Percentiles rank a stretch among this genome's conserved stretches.
phyloP scores from a whole-genome alignment of 2,113 vertebrate species.

The Epinephelus lanceolatus region DNA sequence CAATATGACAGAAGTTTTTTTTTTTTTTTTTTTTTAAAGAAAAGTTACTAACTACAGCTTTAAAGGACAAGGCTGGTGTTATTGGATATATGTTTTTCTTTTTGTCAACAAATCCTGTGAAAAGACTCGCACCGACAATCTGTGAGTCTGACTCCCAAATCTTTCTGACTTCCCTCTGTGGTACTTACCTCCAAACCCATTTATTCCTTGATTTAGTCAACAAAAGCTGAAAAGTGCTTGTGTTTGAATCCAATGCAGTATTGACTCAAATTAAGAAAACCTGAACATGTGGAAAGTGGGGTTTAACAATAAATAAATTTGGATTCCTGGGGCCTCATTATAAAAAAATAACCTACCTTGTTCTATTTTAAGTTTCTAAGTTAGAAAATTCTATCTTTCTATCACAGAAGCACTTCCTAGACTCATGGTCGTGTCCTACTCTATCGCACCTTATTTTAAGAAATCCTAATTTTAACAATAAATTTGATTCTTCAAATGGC shows the following conservation, averaged over 20 bases:
- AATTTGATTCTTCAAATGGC: too few relatives aligned
- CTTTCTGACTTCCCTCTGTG: background rate
- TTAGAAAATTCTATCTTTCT: too few relatives aligned
- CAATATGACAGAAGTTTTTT: too few relatives aligned
- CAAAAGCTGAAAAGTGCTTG: background rate
- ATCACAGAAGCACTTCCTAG: too few relatives aligned
- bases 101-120: background rate
- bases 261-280: background rate
- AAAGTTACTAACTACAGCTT: too few relatives aligned
- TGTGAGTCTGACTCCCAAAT: background rate
- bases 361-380: too few relatives aligned
- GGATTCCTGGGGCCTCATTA: too few relatives aligned
- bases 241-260: background rate
- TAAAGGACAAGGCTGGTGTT: background rate
- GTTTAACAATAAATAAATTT: background rate
- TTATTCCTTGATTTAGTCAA: background rate
- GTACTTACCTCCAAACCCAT: background rate
- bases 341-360: too few relatives aligned
- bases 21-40: too few relatives aligned
- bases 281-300: background rate
- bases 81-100: background rate
- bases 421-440: too few relatives aligned
- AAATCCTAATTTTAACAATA: too few relatives aligned
- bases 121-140: background rate
- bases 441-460: too few relatives aligned